A percentile compares a stretch with the other conserved stretches of the same genome.
Evolutionary conservation across 2,797 vertebrate species (phyloP).

Genomic region (Schizopygopsis malacanthus): DNA sequence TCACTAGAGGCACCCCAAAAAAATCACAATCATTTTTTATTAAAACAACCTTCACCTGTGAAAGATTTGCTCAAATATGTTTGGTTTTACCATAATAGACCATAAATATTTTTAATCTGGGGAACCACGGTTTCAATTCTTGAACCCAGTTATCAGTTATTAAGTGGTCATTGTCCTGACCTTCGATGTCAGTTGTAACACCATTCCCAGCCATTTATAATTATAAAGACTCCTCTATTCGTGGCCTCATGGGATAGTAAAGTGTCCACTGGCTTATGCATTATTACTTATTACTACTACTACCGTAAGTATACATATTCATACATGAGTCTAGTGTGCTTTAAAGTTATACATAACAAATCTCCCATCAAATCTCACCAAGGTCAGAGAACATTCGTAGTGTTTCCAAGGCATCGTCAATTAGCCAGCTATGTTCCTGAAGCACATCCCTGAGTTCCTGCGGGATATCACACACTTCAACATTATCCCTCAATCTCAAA

Average conservation of each 20-base stretch:
- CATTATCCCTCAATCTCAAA: constrained; percentile 6
- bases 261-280: background rate
- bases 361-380: constrained; percentile 54
- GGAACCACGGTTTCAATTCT: background rate
- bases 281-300: background rate
- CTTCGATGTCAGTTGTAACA: background rate
- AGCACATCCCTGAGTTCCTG: constrained; percentile 87
- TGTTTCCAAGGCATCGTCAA: constrained; percentile 83
- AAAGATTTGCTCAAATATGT: background rate
- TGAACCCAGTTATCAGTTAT: background rate
- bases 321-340: background rate
- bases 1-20: background rate
- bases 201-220: background rate
- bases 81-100: background rate
- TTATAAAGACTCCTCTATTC: background rate
- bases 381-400: constrained; percentile 81
- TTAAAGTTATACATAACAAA: background rate
- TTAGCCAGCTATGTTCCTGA: constrained; percentile 84
- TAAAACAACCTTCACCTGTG: too few relatives aligned
- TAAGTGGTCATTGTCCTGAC: background rate
- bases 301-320: background rate
- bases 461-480: constrained; percentile 8
- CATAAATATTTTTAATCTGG: background rate
- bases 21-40: too few relatives aligned
- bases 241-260: background rate